These are phyloP conservation scores for Beroe ovata DNA, from an alignment of 37 sponge, comb jelly and placozoan species.

Conservation along the genomic window DNA sequence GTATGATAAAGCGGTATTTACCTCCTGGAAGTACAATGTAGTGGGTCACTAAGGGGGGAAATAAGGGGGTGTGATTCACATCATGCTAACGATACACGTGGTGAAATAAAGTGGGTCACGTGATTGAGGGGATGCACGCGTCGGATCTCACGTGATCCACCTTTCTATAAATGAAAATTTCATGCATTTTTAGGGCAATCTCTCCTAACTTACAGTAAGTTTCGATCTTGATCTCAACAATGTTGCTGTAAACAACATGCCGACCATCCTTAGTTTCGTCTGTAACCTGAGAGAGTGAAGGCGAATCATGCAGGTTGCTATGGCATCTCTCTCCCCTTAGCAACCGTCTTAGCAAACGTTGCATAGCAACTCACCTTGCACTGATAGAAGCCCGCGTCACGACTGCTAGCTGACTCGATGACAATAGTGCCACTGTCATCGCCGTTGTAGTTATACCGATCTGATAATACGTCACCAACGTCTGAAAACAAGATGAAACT, in stretches of 20 bases:
- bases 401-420: background rate
- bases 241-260: constrained; percentile 42
- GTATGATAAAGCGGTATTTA: no score
- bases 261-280: constrained; percentile 19
- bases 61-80: no score
- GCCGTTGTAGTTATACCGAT: background rate
- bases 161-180: no score
- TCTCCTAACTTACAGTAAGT: constrained; percentile 50
- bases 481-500: no score
- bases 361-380: constrained; percentile 54
- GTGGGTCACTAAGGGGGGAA: constrained; percentile 16
- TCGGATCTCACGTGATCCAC: no score
- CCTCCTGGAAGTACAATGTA: constrained; percentile 27
- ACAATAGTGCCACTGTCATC: background rate
- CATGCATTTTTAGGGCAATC: no score
- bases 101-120: no score
- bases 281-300: constrained; percentile 42
- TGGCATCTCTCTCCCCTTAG: background rate
- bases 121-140: no score
- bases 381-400: constrained; percentile 28
- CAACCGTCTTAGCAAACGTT: no score
- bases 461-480: background rate
- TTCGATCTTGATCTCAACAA: constrained; percentile 38
- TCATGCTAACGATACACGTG: no score
- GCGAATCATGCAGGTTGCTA: no score